phyloP scores from a whole-genome alignment of 1,140 invertebrate species.

The Microvelia longipes region DNA sequence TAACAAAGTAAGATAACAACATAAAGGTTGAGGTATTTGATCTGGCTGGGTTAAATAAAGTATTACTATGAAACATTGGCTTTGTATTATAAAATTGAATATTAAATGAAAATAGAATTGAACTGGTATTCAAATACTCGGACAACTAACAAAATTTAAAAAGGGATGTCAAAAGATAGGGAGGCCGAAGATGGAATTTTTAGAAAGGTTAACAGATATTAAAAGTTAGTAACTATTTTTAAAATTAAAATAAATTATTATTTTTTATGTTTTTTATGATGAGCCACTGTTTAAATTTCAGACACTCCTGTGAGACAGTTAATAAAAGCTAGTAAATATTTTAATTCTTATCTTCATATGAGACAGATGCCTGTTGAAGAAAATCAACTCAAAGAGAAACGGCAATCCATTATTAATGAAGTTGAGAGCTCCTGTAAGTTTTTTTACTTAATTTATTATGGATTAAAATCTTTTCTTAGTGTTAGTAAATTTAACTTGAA shows the following conservation, averaged over 20 bases:
- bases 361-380: constrained; percentile 45
- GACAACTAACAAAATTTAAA: too few relatives aligned
- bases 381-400: constrained; percentile 33
- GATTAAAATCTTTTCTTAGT: not conserved
- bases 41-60: too few relatives aligned
- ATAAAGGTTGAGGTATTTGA: too few relatives aligned
- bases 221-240: not conserved
- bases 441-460: not conserved
- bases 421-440: constrained; percentile 16
- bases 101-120: too few relatives aligned
- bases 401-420: constrained; percentile 27
- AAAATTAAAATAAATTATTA: not conserved
- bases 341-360: constrained; percentile 41
- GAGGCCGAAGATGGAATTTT: too few relatives aligned
- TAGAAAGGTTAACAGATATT: too few relatives aligned
- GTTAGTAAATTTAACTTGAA: too few relatives aligned
- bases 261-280: not conserved
- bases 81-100: too few relatives aligned
- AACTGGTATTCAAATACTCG: too few relatives aligned
- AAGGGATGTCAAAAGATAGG: too few relatives aligned
- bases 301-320: constrained; percentile 38
- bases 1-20: too few relatives aligned
- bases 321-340: constrained; percentile 33
- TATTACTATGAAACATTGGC: too few relatives aligned
- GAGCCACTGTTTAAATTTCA: constrained; percentile 16